Evolutionary conservation across 2,888 invertebrate species (phyloP), one percentile per base, ranked within the genome.

Genomic region (Mylabris sibirica): DNA sequence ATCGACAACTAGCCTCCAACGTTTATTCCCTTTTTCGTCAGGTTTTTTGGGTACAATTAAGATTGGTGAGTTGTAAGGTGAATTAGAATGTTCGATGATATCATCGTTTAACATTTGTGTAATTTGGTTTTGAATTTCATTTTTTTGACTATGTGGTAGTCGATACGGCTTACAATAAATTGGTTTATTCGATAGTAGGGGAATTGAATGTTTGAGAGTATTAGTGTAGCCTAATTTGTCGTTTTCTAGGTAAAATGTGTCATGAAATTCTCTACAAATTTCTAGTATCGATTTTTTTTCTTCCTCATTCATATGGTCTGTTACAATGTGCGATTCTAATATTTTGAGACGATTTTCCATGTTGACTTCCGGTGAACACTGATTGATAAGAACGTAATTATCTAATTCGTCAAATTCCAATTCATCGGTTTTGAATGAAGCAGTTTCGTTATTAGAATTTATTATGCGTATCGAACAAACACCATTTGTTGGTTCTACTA

Each of bases 11-110:
- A 76, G 63, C 12, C 75, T 69, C 74, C 67, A 75, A 49, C 65
- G 20, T 65, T 81, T 81, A 65, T 30, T 30, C 6, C 30, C 30
- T 30, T 30, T 30, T 30, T 30, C 30, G 1, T 30, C 30, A 3
- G 30, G 30, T 30, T 30, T 26, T 82, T 82, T 0, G 81, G 81
- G 78, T 17, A 76, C 72, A n/a, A 75, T 61, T 49, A 68, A 63
- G 2, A 73, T 44, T 4, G 72, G 71, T 12, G 62, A 64, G 41
- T 66, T 70, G 49, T 68, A 77, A n/a, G 74, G 75, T 34, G 72
- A 76, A 70, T 53, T 67, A 1, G 71, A 73, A 41, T 65, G 72
- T 71, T 65, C 63, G 30, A 78, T 76, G 53, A 77, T 77, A 24
- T 71, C 67, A 67, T 77, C 67, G 0, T 74, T 57, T 64, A 69